A percentile compares a stretch with the other conserved stretches of the same genome.
phyloP scores from a whole-genome alignment of 2,797 vertebrate genomes.

The Arremon aurantiirostris region DNA sequence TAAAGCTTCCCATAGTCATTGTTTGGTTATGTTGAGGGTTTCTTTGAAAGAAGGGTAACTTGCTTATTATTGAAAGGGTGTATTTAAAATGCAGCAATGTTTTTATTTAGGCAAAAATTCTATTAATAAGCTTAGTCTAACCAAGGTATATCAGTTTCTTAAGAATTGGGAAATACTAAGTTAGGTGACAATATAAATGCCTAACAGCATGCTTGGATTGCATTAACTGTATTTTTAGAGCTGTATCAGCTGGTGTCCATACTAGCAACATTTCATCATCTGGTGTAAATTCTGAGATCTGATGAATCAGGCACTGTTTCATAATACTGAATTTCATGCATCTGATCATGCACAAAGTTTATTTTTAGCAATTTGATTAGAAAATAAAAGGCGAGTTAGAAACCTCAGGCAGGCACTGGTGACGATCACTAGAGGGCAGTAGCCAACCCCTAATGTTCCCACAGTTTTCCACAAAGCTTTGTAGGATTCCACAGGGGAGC shows the following conservation, averaged over 20 bases:
- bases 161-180: not conserved
- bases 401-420: fast-evolving
- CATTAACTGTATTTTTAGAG: not conserved
- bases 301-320: not conserved
- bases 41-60: not conserved
- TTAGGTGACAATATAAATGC: not conserved
- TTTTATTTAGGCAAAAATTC: not conserved
- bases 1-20: not conserved
- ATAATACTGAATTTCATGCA: not conserved
- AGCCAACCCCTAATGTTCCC: slow-evolving; percentile 43
- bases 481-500: not conserved
- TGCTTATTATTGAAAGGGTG: not conserved
- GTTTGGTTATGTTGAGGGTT: not conserved
- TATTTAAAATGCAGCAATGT: not conserved
- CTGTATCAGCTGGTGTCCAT: not conserved
- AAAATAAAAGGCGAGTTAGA: not conserved
- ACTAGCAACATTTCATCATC: not conserved
- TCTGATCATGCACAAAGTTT: not conserved
- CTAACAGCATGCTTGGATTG: not conserved
- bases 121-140: not conserved
- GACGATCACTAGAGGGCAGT: slow-evolving; percentile 58
- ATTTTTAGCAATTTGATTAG: not conserved
- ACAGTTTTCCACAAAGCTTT: not conserved
- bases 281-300: not conserved
- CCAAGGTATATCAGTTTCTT: not conserved